Evolutionary conservation across 2,797 vertebrate genomes (phyloP).

Genomic region (Enteromius paludinosus): DNA sequence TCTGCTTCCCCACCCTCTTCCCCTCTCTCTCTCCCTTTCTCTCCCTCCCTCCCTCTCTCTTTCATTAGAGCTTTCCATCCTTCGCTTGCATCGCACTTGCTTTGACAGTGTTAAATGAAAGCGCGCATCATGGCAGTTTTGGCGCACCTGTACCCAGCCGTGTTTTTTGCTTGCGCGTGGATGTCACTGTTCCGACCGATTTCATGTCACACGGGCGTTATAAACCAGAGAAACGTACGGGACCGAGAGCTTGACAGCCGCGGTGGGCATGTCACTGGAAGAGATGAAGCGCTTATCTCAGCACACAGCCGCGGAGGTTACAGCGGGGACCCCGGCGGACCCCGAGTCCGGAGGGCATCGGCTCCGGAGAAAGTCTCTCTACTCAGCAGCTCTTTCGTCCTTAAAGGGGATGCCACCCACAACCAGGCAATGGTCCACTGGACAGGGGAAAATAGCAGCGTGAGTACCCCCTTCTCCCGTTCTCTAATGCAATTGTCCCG

Average conservation of each 20-base stretch:
- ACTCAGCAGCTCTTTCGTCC: slow-evolving; percentile 95
- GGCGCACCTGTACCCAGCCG: slow-evolving; percentile 70
- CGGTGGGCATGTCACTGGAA: slow-evolving; percentile 48
- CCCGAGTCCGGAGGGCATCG: slow-evolving; percentile 75
- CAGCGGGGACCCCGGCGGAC: slow-evolving; percentile 56
- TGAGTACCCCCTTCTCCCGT: slow-evolving; percentile 78
- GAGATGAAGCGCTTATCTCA: slow-evolving; percentile 61
- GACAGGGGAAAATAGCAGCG: slow-evolving; percentile 99
- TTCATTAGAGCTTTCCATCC: slow-evolving; percentile 75
- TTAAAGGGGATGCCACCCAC: slow-evolving; percentile 95
- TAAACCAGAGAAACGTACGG: slow-evolving; percentile 62
- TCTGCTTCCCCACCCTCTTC: slow-evolving; percentile 34
- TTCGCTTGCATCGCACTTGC: slow-evolving; percentile 72
- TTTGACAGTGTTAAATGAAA: slow-evolving; percentile 72
- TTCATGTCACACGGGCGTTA: slow-evolving; percentile 67
- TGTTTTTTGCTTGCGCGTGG: slow-evolving; percentile 73
- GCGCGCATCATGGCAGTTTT: slow-evolving; percentile 72
- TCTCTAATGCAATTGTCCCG: slow-evolving; percentile 4
- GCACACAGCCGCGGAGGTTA: slow-evolving; percentile 49
- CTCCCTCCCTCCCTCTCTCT: slow-evolving; percentile 28
- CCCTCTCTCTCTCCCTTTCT: background rate
- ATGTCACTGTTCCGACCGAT: slow-evolving; percentile 70
- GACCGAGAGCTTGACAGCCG: slow-evolving; percentile 61
- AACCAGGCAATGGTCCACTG: slow-evolving; percentile 99
- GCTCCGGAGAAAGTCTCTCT: slow-evolving; percentile 83